A percentile compares a stretch with the other conserved stretches of the same genome.
Conservation (phyloP, 2,888 invertebrate genomes). For the Lasioglossum malachurum region DNA sequence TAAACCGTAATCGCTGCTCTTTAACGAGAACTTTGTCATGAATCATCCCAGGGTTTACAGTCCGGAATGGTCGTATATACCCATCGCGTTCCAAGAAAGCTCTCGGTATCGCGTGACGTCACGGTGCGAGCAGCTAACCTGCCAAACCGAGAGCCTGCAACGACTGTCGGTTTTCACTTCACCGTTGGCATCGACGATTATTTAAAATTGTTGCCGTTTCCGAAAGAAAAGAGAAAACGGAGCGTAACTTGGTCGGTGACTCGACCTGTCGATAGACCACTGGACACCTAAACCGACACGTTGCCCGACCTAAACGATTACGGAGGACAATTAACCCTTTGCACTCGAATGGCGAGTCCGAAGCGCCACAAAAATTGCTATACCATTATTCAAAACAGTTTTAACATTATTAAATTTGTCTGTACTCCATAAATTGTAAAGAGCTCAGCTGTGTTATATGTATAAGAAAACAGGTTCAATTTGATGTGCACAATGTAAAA, state of each 20-base stretch:
- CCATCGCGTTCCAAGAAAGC: conserved; percentile 58
- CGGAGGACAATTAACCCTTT: background rate
- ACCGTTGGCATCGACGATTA: background rate
- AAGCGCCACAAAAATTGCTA: too few relatives aligned
- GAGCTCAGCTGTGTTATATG: too few relatives aligned
- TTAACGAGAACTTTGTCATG: conserved; percentile 45
- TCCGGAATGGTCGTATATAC: conserved; percentile 42
- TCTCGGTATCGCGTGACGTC: conserved; percentile 43
- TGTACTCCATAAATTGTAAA: too few relatives aligned
- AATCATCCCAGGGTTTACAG: conserved; percentile 65
- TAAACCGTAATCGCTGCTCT: conserved; percentile 41
- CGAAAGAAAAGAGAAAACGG: too few relatives aligned
- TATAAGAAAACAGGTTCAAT: too few relatives aligned
- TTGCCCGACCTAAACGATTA: background rate
- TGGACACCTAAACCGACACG: too few relatives aligned
- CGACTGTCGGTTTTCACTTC: background rate
- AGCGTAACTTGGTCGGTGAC: too few relatives aligned
- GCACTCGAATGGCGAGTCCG: too few relatives aligned
- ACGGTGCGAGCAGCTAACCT: conserved; percentile 1
- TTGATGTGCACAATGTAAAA: too few relatives aligned
- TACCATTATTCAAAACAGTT: too few relatives aligned
- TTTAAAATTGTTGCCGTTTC: background rate
- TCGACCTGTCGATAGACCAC: too few relatives aligned
- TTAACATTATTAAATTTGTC: too few relatives aligned
- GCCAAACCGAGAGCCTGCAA: background rate